Conservation (phyloP, 2,113 vertebrate genomes). For the Hippoglossus stenolepis region DNA sequence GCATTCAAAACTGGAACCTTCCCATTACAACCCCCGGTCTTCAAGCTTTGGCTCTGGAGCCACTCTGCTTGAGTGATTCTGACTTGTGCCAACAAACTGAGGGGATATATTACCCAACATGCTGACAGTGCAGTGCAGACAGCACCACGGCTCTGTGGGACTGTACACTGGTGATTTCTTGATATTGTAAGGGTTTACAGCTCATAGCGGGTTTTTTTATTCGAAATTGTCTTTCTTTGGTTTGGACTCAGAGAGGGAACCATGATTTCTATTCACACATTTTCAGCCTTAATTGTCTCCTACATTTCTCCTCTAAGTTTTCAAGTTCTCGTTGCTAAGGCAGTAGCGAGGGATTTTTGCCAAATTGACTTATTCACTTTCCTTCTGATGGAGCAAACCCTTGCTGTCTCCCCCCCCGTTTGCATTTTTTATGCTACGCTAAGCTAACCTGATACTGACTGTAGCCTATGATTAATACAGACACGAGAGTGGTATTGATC, state of each 20-base stretch:
- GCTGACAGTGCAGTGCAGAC: conserved; percentile 46
- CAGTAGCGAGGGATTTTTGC: not conserved
- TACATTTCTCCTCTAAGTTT: not conserved
- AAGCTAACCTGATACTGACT: not conserved
- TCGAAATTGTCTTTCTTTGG: not conserved
- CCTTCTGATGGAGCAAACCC: not conserved
- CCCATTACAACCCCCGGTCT: conserved; percentile 45
- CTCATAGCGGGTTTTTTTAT: not conserved
- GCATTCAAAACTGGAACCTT: conserved; percentile 51
- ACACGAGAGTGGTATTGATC: not conserved
- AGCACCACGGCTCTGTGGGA: conserved; percentile 36
- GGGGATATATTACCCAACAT: conserved; percentile 46
- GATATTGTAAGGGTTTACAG: not conserved
- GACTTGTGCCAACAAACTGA: conserved; percentile 49
- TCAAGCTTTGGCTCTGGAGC: conserved; percentile 32
- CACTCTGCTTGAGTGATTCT: conserved; percentile 50
- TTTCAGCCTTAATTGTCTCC: not conserved
- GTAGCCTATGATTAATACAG: not conserved
- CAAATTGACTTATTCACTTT: not conserved
- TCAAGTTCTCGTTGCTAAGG: not conserved
- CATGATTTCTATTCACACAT: not conserved
- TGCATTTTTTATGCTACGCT: not conserved
- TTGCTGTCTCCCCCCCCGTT: not conserved
- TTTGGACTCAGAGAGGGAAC: not conserved
- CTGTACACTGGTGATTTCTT: not conserved